Base-by-base conservation (phyloP, 2,888 invertebrate species). In the Lottia scabra region DNA sequence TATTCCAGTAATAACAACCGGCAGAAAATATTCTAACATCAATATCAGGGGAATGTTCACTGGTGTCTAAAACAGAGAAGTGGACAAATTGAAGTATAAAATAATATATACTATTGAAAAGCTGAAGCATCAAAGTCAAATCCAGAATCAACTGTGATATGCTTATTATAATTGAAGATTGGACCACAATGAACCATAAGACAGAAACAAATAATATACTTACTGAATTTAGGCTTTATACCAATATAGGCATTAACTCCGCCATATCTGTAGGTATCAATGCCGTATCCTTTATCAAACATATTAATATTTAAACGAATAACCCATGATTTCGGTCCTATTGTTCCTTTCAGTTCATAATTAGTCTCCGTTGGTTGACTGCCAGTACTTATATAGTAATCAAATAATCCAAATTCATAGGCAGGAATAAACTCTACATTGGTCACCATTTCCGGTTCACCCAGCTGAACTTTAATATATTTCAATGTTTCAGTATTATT, bases 321-420 rank as follows among this genome's bases (percentile, higher is more conserved):
- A 56, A 23, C 4, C 56, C 56, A 56, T 0, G 56, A 56, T 13
- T 56, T 23, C 5, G 10, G 56, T 23, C 56, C 23, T 19, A 69
- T 8, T 15, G 46, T 56, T 65, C 72, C 72, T 19, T 43, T 26
- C 1, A 69, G 10, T 45, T 74, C 76, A 71, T 68, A 64, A 16
- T 62, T 56, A 4, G 16, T 15, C 5, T 63, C 45, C 8, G 30
- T 69, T 15, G 76, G 71, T 27, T 69, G 46, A 27, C n/a, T 23
- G 13, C 62, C 67, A 16, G 63, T 63, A n/a, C 65, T 68, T 2
- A 74, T 27, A 69, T 72, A 77, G 45, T 73, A 77, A 15, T 56
- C 66, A 48, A 75, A 65, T 12, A 45, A 65, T 8, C 64, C 73
- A 43, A 27, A 65, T 44, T 63, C 27, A 43, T 65, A 62, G 3